Evolutionary conservation across 1,140 invertebrate species (phyloP).

Genomic region (Drosophila albomicans): DNA sequence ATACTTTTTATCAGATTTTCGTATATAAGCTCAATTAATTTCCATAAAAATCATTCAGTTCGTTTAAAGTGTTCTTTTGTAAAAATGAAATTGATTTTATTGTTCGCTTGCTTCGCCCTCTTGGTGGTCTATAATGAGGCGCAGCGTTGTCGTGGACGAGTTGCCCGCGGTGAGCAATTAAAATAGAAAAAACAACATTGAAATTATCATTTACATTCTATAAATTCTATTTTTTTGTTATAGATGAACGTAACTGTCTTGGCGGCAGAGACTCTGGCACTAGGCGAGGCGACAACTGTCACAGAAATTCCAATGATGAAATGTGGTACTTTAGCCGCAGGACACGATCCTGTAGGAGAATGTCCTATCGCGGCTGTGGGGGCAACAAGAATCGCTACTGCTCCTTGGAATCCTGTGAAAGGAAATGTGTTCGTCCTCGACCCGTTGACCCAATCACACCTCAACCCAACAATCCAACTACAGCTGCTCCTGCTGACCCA

Average conservation of each 20-base stretch:
- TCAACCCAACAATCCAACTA: background rate
- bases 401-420: background rate
- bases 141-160: conserved; percentile 13
- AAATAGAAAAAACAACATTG: background rate
- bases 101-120: conserved; percentile 14
- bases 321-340: conserved; percentile 9
- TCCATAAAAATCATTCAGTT: background rate
- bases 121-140: conserved; percentile 5
- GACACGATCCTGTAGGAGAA: background rate
- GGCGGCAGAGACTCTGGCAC: background rate
- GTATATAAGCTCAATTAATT: conserved; percentile 11
- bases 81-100: conserved; percentile 20
- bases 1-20: background rate
- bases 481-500: background rate
- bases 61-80: background rate
- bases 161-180: background rate
- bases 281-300: background rate
- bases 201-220: background rate
- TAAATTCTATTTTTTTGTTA: background rate
- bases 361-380: conserved; percentile 14
- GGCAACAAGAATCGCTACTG: conserved; percentile 30
- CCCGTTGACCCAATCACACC: too few relatives aligned
- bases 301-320: background rate
- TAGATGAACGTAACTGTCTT: background rate
- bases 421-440: background rate